Percentiles rank a stretch among this genome's conserved stretches.
Conservation (phyloP, 2,888 invertebrate species). For the Rhopalosiphum nymphaeae region DNA sequence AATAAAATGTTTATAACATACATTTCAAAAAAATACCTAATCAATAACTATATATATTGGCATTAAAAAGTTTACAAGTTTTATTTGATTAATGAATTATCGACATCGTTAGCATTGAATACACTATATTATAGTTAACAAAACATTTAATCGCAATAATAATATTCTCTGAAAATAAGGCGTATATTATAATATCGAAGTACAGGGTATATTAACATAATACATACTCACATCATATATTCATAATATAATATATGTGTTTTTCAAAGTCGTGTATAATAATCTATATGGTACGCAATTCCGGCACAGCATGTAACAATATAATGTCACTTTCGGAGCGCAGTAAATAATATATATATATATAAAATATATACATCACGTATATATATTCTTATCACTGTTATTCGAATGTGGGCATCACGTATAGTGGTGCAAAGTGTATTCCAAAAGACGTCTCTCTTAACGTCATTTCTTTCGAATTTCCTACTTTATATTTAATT, state of each 20-base stretch:
- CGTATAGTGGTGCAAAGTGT: not conserved
- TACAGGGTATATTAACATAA: not conserved
- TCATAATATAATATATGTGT: not conserved
- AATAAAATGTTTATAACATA: no score
- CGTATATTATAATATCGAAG: not conserved
- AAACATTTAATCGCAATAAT: not conserved
- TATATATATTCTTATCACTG: not conserved
- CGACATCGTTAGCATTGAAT: not conserved
- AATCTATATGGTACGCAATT: not conserved
- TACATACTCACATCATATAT: not conserved
- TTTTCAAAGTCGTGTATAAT: not conserved
- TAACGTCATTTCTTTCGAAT: not conserved
- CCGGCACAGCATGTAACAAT: not conserved
- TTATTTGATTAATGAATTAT: not conserved
- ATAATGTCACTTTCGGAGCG: not conserved
- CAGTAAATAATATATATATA: not conserved
- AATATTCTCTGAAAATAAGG: not conserved
- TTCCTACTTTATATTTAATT: slow-evolving; percentile 14
- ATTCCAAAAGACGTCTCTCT: not conserved
- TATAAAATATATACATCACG: not conserved
- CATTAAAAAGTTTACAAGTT: not conserved
- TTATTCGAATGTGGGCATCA: not conserved
- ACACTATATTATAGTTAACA: not conserved
- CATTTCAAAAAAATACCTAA: not conserved
- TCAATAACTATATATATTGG: not conserved